Conservation (phyloP, 2,888 invertebrate genomes). For the Latrodectus elegans region DNA sequence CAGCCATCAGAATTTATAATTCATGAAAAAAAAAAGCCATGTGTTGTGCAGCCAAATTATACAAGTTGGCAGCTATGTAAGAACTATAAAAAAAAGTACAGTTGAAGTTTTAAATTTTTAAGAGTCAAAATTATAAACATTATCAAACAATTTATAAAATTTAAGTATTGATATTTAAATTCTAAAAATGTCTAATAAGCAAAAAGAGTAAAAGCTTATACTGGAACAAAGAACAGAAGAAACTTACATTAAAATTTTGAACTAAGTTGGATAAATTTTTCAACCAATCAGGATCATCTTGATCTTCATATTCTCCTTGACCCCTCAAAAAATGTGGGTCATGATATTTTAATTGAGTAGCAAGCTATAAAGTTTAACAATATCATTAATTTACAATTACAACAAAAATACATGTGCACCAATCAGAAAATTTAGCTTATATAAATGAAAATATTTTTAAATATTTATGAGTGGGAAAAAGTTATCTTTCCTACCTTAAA, state of each 20-base stretch:
- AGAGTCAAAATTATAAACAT: too few species aligned
- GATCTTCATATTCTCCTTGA: slow-evolving; percentile 74
- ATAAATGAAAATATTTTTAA: neutral
- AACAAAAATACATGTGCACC: neutral
- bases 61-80: too few species aligned
- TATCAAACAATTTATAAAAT: too few species aligned
- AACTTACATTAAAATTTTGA: slow-evolving; percentile 61
- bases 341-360: slow-evolving; percentile 82
- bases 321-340: slow-evolving; percentile 80
- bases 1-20: too few species aligned
- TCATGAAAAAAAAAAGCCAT: too few species aligned
- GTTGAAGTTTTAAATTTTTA: too few species aligned
- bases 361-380: slow-evolving; percentile 74
- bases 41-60: too few species aligned
- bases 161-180: too few species aligned
- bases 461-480: neutral
- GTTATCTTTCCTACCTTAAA: slow-evolving; percentile 33
- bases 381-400: neutral
- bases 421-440: too few species aligned
- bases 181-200: too few species aligned
- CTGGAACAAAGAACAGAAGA: neutral
- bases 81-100: too few species aligned
- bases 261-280: slow-evolving; percentile 71
- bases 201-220: too few species aligned
- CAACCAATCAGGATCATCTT: slow-evolving; percentile 80